These are phyloP conservation scores for Leucophenga montana DNA, from an alignment of 2,888 invertebrate species.

Conservation along the genomic window DNA sequence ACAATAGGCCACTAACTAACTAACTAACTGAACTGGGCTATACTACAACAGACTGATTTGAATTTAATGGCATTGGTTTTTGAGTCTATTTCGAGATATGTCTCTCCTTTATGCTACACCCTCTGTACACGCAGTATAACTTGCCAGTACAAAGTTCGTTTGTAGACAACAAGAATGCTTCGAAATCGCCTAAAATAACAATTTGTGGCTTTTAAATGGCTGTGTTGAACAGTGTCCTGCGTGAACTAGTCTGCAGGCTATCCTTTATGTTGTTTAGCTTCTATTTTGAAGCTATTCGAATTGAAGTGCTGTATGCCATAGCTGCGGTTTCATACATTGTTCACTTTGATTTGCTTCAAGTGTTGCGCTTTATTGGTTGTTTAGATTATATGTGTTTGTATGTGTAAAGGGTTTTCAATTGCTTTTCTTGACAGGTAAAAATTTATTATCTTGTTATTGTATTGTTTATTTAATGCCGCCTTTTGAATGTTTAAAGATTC, in stretches of 20 bases:
- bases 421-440: too few relatives aligned
- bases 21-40: slow-evolving; percentile 25
- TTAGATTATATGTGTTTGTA: not conserved
- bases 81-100: too few relatives aligned
- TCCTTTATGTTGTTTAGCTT: too few relatives aligned
- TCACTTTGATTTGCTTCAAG: slow-evolving; percentile 9
- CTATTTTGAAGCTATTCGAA: too few relatives aligned
- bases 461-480: too few relatives aligned
- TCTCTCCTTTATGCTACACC: too few relatives aligned
- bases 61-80: slow-evolving; percentile 58
- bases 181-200: slow-evolving; percentile 14
- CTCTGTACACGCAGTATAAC: too few relatives aligned
- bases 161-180: not conserved
- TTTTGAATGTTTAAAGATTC: too few relatives aligned
- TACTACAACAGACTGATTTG: slow-evolving; percentile 53
- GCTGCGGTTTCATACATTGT: not conserved
- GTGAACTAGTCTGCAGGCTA: too few relatives aligned
- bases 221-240: not conserved
- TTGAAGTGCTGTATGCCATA: not conserved
- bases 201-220: slow-evolving; percentile 7
- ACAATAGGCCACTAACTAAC: slow-evolving; percentile 63
- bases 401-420: too few relatives aligned
- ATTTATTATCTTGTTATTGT: too few relatives aligned
- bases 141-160: not conserved
- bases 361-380: not conserved